These are phyloP conservation scores for Cricetomys ansorgei DNA, from an alignment of 2,113 vertebrate genomes.

Conservation along the genomic window DNA sequence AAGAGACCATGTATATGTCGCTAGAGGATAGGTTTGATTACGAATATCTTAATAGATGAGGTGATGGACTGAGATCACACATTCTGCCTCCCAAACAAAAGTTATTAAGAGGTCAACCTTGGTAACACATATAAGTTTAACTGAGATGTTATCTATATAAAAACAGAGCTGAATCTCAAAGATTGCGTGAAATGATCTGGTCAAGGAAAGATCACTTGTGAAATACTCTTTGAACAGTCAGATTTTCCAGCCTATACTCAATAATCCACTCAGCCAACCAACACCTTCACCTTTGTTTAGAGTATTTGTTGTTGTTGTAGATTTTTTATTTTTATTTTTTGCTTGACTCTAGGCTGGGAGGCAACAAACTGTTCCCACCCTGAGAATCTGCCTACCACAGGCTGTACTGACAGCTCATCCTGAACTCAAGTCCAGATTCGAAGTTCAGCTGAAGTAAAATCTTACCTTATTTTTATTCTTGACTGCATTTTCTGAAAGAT, in stretches of 20 bases:
- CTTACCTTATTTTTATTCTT: neutral
- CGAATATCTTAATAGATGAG: constrained; percentile 6
- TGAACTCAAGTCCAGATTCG: neutral
- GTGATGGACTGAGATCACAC: neutral
- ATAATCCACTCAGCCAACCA: neutral
- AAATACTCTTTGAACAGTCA: neutral
- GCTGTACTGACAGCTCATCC: neutral
- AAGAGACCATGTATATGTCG: neutral
- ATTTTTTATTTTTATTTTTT: neutral
- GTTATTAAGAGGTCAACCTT: neutral
- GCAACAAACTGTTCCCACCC: neutral
- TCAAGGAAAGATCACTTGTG: neutral
- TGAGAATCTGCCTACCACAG: neutral
- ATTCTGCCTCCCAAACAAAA: neutral
- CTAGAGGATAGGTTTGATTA: neutral
- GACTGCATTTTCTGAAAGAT: neutral
- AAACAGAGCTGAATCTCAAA: neutral
- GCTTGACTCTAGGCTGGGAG: neutral
- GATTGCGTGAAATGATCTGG: neutral
- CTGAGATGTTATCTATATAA: neutral
- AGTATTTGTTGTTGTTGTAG: neutral
- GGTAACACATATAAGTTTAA: neutral
- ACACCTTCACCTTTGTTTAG: neutral
- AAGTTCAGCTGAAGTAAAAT: neutral
- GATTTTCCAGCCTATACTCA: neutral